Conservation (phyloP, 2,797 vertebrate species). For the Neomorphus geoffroyi region DNA sequence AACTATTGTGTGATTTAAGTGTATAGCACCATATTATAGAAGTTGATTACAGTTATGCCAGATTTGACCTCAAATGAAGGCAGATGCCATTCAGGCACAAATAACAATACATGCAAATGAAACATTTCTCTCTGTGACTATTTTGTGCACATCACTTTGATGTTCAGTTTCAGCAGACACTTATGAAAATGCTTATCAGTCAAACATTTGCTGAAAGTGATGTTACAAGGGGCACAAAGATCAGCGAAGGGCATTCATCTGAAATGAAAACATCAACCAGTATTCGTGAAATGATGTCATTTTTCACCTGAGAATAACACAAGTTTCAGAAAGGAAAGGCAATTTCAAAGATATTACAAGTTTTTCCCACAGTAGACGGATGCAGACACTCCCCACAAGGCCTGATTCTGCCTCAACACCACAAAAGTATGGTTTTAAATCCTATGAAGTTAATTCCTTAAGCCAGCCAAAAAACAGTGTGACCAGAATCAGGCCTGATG, state of each 20-base stretch:
- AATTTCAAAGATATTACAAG: neutral
- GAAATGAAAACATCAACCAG: constrained; percentile 22
- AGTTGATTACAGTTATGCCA: neutral
- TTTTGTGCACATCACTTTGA: neutral
- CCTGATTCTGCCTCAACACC: neutral
- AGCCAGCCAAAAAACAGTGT: constrained; percentile 40
- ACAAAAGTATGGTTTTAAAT: neutral
- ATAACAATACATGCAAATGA: neutral
- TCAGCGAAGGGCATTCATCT: neutral
- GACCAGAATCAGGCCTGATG: constrained; percentile 53
- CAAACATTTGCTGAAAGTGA: constrained; percentile 18
- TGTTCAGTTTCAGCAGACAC: neutral
- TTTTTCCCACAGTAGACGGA: neutral
- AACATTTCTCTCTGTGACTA: neutral
- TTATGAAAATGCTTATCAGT: constrained; percentile 4
- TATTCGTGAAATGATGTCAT: neutral
- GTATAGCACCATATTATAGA: neutral
- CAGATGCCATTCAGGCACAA: neutral
- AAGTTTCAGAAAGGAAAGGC: neutral
- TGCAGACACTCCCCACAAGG: neutral
- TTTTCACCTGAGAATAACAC: constrained; percentile 5
- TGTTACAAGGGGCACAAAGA: constrained; percentile 4
- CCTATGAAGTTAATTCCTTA: constrained; percentile 1
- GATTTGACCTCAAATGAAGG: neutral
- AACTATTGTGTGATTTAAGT: neutral